A percentile compares a stretch with the other conserved stretches of the same genome.
Evolutionary conservation across 2,888 invertebrate species (phyloP).

Genomic region (Apodemia zela): DNA sequence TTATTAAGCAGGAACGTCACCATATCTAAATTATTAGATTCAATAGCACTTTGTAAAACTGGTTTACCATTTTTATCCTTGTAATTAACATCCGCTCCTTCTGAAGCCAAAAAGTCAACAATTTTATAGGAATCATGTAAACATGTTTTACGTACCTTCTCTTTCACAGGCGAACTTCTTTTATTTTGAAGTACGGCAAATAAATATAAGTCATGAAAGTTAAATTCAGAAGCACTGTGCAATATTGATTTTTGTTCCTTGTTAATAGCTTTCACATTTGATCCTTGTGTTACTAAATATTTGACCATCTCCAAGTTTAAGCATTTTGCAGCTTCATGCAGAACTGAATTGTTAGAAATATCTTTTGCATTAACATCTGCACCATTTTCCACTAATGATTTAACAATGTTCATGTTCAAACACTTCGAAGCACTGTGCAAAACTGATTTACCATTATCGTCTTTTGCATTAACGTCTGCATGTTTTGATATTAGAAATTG

Average conservation of each 20-base stretch:
- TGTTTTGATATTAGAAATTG: too few species aligned
- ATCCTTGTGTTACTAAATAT: slow-evolving; percentile 3
- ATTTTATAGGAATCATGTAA: not conserved
- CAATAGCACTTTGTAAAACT: not conserved
- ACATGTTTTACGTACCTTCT: not conserved
- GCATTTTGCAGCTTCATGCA: not conserved
- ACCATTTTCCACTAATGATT: slow-evolving; percentile 8
- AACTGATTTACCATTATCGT: not conserved
- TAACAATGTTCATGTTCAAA: not conserved
- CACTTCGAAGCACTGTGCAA: not conserved
- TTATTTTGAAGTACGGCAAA: not conserved
- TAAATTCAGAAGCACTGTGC: not conserved
- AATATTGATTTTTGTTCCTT: not conserved
- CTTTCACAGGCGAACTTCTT: not conserved
- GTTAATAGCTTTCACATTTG: not conserved
- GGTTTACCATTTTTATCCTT: not conserved
- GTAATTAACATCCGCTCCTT: not conserved
- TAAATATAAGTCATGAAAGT: not conserved
- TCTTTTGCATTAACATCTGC: slow-evolving; percentile 15
- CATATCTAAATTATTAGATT: not conserved
- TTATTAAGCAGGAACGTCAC: not conserved
- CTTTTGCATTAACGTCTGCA: too few species aligned
- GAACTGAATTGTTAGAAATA: not conserved
- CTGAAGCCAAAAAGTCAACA: not conserved
- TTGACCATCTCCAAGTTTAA: not conserved